Percentiles rank a stretch among this genome's conserved stretches.
phyloP scores from a whole-genome alignment of 2,888 invertebrate species.

The Caradrina kadenii region DNA sequence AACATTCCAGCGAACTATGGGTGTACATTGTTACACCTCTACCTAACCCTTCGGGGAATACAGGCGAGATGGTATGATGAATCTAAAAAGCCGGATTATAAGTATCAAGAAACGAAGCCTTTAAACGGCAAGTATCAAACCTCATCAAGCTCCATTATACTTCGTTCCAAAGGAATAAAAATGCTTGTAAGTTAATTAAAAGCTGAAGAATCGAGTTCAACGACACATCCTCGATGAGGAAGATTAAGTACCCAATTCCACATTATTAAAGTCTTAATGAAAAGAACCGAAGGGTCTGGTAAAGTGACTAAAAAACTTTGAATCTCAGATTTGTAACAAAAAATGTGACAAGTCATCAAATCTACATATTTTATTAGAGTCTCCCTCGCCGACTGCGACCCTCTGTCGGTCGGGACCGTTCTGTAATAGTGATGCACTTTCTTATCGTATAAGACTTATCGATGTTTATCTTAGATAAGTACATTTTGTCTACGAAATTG shows the following conservation, averaged over 20 bases:
- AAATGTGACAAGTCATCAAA: constrained; percentile 91
- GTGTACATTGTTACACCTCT: too few species aligned
- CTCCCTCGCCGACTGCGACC: constrained; percentile 85
- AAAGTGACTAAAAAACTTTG: constrained; percentile 86
- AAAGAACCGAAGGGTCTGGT: constrained; percentile 73
- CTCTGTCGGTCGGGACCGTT: constrained; percentile 82
- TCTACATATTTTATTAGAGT: constrained; percentile 90
- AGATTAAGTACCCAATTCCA: constrained; percentile 64
- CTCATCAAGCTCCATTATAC: constrained; percentile 34
- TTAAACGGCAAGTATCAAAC: constrained; percentile 29
- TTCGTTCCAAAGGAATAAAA: constrained; percentile 44
- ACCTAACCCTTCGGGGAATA: too few species aligned
- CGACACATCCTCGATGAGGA: constrained; percentile 50
- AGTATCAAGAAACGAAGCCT: constrained; percentile 16
- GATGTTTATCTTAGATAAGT: constrained; percentile 61
- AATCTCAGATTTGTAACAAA: constrained; percentile 89
- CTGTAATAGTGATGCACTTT: constrained; percentile 75
- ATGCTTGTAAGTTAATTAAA: constrained; percentile 55
- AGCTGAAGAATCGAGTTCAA: constrained; percentile 50
- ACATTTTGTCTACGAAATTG: background rate
- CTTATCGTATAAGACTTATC: constrained; percentile 67
- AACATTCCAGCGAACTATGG: too few species aligned
- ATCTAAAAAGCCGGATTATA: background rate
- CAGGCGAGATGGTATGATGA: too few species aligned
- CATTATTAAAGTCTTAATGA: constrained; percentile 79